These are phyloP conservation scores for Sesia bembeciformis DNA, from an alignment of 2,888 invertebrate species.

Conservation along the genomic window DNA sequence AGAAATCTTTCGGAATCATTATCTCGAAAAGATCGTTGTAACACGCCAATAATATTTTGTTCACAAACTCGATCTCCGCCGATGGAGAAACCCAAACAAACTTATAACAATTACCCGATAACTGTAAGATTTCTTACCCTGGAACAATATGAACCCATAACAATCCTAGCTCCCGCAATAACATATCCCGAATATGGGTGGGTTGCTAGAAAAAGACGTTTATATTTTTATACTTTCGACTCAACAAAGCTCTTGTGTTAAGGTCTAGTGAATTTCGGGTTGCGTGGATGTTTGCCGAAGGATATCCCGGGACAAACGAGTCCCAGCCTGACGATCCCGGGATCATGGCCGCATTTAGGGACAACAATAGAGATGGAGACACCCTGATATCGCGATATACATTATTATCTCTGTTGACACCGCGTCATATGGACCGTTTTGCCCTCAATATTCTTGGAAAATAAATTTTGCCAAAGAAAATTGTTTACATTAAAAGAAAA, in stretches of 20 bases:
- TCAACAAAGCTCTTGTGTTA: conserved; percentile 59
- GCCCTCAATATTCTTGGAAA: too few relatives aligned
- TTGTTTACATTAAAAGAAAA: too few relatives aligned
- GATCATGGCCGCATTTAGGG: conserved; percentile 56
- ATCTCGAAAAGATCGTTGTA: too few relatives aligned
- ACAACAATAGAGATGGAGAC: conserved; percentile 59
- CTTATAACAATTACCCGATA: too few relatives aligned
- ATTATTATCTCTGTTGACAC: conserved; percentile 67
- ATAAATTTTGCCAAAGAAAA: too few relatives aligned
- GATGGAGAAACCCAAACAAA: too few relatives aligned
- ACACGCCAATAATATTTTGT: too few relatives aligned
- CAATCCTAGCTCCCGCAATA: conserved; percentile 17
- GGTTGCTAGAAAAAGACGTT: conserved; percentile 33
- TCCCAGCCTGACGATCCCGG: conserved; percentile 45
- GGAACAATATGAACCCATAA: conserved; percentile 31
- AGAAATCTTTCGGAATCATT: too few relatives aligned
- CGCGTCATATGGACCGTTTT: conserved; percentile 37
- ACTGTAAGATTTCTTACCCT: too few relatives aligned
- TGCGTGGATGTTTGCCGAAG: conserved; percentile 65
- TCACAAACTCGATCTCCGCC: too few relatives aligned
- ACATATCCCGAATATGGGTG: conserved; percentile 17
- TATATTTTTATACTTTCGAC: conserved; percentile 50
- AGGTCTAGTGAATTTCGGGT: conserved; percentile 67
- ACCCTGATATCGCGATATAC: conserved; percentile 56
- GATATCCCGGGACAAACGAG: conserved; percentile 69